Evolutionary conservation across 2,888 invertebrate species (phyloP), one percentile per base, ranked within the genome.

Genomic region (Blastobasis adustella): DNA sequence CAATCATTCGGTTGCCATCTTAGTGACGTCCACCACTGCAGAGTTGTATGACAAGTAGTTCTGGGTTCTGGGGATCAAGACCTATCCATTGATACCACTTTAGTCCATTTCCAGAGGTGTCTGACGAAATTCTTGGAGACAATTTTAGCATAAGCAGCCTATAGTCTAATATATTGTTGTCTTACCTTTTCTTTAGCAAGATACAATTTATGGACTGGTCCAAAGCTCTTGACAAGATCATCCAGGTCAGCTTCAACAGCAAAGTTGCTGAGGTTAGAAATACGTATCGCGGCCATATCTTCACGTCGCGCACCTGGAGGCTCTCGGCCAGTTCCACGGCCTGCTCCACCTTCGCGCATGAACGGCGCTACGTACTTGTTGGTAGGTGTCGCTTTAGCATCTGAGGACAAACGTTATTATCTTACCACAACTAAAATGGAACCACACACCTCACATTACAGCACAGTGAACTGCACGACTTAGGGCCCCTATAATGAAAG

Each of bases 261-360:
- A 58, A 97, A 98, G 79, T 98, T 98, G 4, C 98, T 98, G 48
- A 99, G 90, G 85, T 99, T 99, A 8, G 98, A 98, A 58, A 99
- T 98, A 62, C 99, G 94, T 64, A 99, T 97, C 9, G 99, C 98
- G 4, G 96, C 95, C 3, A 94, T 91, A 66, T 96, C 96, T 62
- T 96, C 96, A 23, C 95, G 92, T 47, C 94, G 91, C 76, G 90
- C 94, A 90, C 65, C 93, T 80, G 76, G 96, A 90, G 63, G 90
- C 73, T 68, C 94, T 79, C 80, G 80, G 1, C 76, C 94, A 77
- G 65, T 93, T 88, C 79, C 77, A 46, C 95, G 92, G 55, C 95
- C 94, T 36, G 92, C 93, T 37, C 95, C 96, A 37, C 96, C 97
- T 54, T 97, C 98, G 56, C 98, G 92, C 82, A 97, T 82, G 72